phyloP scores from a whole-genome alignment of 2,113 vertebrate species.

The Andinoacara biseriatus region DNA sequence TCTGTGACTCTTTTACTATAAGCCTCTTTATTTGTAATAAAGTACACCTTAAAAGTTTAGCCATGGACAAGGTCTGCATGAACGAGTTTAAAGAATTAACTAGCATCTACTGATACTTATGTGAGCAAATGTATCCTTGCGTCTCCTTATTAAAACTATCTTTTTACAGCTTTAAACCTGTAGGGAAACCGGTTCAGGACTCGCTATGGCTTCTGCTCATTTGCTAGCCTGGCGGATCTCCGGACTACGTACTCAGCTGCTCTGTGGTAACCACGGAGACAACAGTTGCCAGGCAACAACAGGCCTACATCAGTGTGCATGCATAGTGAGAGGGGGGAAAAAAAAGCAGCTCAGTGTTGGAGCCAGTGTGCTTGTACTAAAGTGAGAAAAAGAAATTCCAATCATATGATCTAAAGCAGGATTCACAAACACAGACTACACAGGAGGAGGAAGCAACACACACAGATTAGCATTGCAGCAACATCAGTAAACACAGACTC shows the following conservation, averaged over 20 bases:
- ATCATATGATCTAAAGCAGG: conserved; percentile 33
- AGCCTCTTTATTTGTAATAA: background rate
- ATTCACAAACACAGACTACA: conserved; percentile 13
- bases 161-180: conserved; percentile 27
- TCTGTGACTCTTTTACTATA: background rate
- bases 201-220: conserved; percentile 66
- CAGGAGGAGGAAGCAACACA: background rate
- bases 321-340: conserved; percentile 28
- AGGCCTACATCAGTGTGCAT: conserved; percentile 72
- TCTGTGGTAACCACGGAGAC: conserved; percentile 82
- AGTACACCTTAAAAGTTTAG: background rate
- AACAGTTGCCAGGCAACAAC: conserved; percentile 82
- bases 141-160: background rate
- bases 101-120: background rate
- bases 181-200: conserved; percentile 35
- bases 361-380: conserved; percentile 57
- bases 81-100: background rate
- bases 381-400: conserved; percentile 60
- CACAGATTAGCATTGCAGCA: background rate
- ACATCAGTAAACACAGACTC: conserved; percentile 54
- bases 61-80: background rate
- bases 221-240: conserved; percentile 72
- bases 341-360: conserved; percentile 53
- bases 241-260: conserved; percentile 75
- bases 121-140: background rate